Conservation (phyloP, 2,113 vertebrate genomes). For the Dendropsophus ebraccatus region DNA sequence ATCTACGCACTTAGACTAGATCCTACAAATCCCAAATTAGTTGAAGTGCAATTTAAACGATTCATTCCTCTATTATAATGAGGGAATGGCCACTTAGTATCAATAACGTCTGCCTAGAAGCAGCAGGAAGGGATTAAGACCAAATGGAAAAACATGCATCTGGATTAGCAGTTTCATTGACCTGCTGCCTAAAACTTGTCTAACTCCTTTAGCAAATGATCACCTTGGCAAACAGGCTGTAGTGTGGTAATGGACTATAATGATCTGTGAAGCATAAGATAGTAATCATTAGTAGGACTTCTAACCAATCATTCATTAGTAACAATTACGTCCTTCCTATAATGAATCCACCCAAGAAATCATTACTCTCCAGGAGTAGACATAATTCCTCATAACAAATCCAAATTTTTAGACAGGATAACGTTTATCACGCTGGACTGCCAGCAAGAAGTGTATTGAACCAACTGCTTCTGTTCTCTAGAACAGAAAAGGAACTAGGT, state of each 20-base stretch:
- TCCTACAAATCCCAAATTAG: slow-evolving; percentile 59
- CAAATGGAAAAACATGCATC: slow-evolving; percentile 59
- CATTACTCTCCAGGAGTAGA: slow-evolving; percentile 48
- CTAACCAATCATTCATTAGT: slow-evolving; percentile 53
- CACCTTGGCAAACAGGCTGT: slow-evolving; percentile 55
- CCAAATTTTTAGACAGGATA: slow-evolving; percentile 39
- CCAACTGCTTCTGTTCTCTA: no score
- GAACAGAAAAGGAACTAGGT: background rate
- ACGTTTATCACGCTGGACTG: slow-evolving; percentile 19
- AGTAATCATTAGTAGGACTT: slow-evolving; percentile 52
- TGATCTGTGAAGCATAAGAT: slow-evolving; percentile 55
- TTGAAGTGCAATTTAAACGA: slow-evolving; percentile 59
- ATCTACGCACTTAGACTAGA: slow-evolving; percentile 51
- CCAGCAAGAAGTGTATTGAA: background rate
- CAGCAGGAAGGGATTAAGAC: slow-evolving; percentile 59
- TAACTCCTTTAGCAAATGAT: slow-evolving; percentile 58
- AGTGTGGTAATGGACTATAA: slow-evolving; percentile 54
- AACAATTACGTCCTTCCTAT: slow-evolving; percentile 54
- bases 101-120: slow-evolving; percentile 59
- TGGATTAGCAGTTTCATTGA: slow-evolving; percentile 60
- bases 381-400: slow-evolving; percentile 37
- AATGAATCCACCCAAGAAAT: slow-evolving; percentile 58
- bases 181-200: slow-evolving; percentile 59
- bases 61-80: slow-evolving; percentile 58
- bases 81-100: slow-evolving; percentile 58